phyloP scores from a whole-genome alignment of 2,888 invertebrate genomes.

The Monoplex corrugatus region DNA sequence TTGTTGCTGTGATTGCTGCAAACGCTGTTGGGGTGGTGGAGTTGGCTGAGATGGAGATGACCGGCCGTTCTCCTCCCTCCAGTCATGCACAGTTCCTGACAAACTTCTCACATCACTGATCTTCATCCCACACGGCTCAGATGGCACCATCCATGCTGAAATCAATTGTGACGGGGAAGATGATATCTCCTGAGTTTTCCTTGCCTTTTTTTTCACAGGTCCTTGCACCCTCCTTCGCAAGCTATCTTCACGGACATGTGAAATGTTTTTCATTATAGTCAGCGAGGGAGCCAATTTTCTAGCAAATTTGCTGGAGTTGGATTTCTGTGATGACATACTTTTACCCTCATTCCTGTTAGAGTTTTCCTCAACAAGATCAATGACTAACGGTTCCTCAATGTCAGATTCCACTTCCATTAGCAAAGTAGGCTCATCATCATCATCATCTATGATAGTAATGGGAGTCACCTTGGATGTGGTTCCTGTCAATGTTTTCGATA shows the following conservation, averaged over 20 bases:
- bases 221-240: background rate
- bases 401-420: conserved; percentile 62
- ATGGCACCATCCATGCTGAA: background rate
- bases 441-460: conserved; percentile 25
- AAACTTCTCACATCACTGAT: conserved; percentile 23
- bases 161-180: background rate
- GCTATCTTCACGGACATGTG: background rate
- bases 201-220: background rate
- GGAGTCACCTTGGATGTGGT: background rate
- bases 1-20: background rate
- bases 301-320: conserved; percentile 16
- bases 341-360: background rate
- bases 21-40: background rate
- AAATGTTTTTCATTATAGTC: background rate
- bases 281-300: conserved; percentile 41
- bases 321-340: background rate
- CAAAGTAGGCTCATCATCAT: conserved; percentile 51
- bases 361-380: conserved; percentile 55
- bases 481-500: background rate
- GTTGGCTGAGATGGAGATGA: background rate
- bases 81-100: conserved; percentile 4
- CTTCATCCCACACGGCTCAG: conserved; percentile 6
- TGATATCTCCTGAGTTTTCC: background rate
- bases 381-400: conserved; percentile 59
- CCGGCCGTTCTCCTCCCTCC: background rate